Evolutionary conservation across 2,888 invertebrate species (phyloP), one percentile per base, ranked within the genome.

Genomic region (Hyppa rectilinea): DNA sequence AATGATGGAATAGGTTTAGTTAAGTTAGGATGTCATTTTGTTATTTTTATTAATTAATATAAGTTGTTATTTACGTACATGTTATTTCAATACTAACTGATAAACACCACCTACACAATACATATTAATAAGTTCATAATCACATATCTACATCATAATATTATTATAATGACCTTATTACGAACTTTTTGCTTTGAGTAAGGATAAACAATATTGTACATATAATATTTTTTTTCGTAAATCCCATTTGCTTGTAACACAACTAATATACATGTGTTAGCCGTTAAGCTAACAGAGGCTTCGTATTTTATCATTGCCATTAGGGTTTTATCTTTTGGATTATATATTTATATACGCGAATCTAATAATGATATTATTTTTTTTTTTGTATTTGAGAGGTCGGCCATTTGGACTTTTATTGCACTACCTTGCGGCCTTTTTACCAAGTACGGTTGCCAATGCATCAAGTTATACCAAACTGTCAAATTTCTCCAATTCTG

Each of bases 121-220:
- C 5, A 40, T 45, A 56, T 26, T n/a, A n/a, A n/a, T n/a, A n/a
- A n/a, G n/a, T n/a, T n/a, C n/a, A n/a, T n/a, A n/a, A n/a, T n/a
- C n/a, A n/a, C n/a, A n/a, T n/a, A n/a, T n/a, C n/a, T n/a, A 50
- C 29, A n/a, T 47, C 59, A 62, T 58, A 69, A 26, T 34, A 77
- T 53, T 43, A 71, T 59, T 55, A 75, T 69, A 77, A 71, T 53
- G 29, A 60, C 12, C 36, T 60, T 58, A 62, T 40, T 49, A 52
- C 29, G 38, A 70, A 79, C 75, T 53, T 85, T 79, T 84, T 85
- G 72, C 79, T 72, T 40, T 58, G 50, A 74, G 59, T 66, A 62
- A 70, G 67, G 43, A 63, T 72, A 52, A 65, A 63, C 75, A 65
- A 64, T 47, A 64, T 63, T 26, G 20, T 45, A 70, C n/a, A n/a